Percentiles rank a stretch among this genome's conserved stretches.
Conservation (phyloP, 2,888 invertebrate genomes). For the Xestoiulus laeticollis region DNA sequence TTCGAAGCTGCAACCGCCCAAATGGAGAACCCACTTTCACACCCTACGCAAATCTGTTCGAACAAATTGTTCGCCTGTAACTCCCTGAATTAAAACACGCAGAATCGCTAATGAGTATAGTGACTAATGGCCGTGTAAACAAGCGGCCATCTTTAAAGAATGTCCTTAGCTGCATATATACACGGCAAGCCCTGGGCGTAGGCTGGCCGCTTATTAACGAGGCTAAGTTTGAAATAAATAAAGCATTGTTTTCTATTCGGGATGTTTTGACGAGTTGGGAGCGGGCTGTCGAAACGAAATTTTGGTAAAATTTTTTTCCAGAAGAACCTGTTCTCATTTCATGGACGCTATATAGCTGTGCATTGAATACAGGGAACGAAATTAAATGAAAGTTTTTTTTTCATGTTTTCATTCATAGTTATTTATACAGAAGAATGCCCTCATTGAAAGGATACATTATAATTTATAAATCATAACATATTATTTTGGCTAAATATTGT, state of each 20-base stretch:
- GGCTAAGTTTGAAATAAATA: neutral
- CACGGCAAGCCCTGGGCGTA: neutral
- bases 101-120: neutral
- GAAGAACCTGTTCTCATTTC: neutral
- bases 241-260: neutral
- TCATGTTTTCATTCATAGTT: too few species aligned
- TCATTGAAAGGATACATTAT: too few species aligned
- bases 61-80: neutral
- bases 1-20: neutral
- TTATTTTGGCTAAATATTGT: too few species aligned
- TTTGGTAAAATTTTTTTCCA: neutral
- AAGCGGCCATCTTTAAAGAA: neutral
- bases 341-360: neutral
- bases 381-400: neutral
- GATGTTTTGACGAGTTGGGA: neutral
- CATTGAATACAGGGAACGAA: neutral
- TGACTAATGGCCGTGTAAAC: constrained; percentile 11
- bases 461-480: too few species aligned
- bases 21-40: neutral
- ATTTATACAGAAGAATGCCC: too few species aligned
- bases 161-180: too few species aligned
- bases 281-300: neutral
- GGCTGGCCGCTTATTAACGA: neutral
- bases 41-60: neutral
- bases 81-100: neutral